phyloP scores from a whole-genome alignment of 2,113 vertebrate species.

The Paracanthobrama guichenoti region DNA sequence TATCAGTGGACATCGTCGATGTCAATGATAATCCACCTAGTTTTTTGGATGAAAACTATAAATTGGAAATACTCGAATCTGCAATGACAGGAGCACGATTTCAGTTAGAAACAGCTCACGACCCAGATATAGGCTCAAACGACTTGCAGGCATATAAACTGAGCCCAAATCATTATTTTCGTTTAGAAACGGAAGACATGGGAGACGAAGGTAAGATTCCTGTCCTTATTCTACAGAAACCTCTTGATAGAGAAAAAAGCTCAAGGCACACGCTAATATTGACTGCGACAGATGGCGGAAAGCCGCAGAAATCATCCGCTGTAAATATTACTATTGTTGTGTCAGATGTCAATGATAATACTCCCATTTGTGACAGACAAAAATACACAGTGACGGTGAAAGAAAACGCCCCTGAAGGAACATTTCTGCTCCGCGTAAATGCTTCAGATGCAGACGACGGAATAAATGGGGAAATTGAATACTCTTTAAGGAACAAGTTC shows the following conservation, averaged over 20 bases:
- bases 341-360: slow-evolving; percentile 72
- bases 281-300: slow-evolving; percentile 74
- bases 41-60: slow-evolving; percentile 66
- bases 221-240: slow-evolving; percentile 68
- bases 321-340: slow-evolving; percentile 70
- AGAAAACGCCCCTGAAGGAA: slow-evolving; percentile 68
- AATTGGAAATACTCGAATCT: slow-evolving; percentile 69
- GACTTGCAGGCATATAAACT: slow-evolving; percentile 71
- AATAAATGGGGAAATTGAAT: slow-evolving; percentile 70
- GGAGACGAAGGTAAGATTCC: slow-evolving; percentile 75
- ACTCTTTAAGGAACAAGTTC: slow-evolving; percentile 65
- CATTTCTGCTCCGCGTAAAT: slow-evolving; percentile 68
- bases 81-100: slow-evolving; percentile 67
- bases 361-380: slow-evolving; percentile 70
- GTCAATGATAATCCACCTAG: slow-evolving; percentile 72
- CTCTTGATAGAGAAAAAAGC: slow-evolving; percentile 71
- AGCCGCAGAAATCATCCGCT: slow-evolving; percentile 67
- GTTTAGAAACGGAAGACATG: slow-evolving; percentile 71
- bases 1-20: slow-evolving; percentile 70
- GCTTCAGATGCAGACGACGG: slow-evolving; percentile 73
- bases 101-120: slow-evolving; percentile 73
- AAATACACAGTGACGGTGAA: slow-evolving; percentile 68
- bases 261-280: slow-evolving; percentile 62
- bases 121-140: slow-evolving; percentile 72
- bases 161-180: slow-evolving; percentile 69